These are phyloP conservation scores for Anas flavirostris DNA, from an alignment of 2,797 vertebrate species.

Conservation along the genomic window DNA sequence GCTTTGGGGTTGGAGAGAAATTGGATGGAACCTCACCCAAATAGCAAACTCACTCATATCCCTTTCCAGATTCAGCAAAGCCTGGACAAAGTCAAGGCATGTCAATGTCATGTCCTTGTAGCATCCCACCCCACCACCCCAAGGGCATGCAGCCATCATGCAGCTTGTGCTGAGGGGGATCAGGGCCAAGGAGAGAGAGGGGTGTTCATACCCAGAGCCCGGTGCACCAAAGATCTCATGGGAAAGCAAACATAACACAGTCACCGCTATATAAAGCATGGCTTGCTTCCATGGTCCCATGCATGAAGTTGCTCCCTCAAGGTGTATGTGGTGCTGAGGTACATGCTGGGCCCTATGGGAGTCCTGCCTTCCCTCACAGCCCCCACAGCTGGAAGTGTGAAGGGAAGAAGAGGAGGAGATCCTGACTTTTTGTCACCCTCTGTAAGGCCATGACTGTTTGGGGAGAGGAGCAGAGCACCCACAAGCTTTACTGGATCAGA, in stretches of 20 bases:
- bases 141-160: not conserved
- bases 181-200: not conserved
- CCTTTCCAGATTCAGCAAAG: not conserved
- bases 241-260: not conserved
- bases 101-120: not conserved
- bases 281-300: rapidly evolving
- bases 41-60: no score
- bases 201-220: not conserved
- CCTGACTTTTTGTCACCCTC: rapidly evolving
- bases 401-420: not conserved
- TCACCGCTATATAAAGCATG: not conserved
- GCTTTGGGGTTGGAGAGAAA: rapidly evolving
- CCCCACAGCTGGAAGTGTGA: not conserved
- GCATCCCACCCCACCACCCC: not conserved
- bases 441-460: not conserved
- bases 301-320: not conserved
- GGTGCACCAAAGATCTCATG: not conserved
- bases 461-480: not conserved
- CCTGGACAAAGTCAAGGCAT: not conserved
- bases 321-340: not conserved
- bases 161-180: not conserved
- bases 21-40: not conserved
- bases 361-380: not conserved
- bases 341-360: not conserved
- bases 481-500: not conserved